Conservation (phyloP, 2,888 invertebrate species). For the Erebia aethiops region DNA sequence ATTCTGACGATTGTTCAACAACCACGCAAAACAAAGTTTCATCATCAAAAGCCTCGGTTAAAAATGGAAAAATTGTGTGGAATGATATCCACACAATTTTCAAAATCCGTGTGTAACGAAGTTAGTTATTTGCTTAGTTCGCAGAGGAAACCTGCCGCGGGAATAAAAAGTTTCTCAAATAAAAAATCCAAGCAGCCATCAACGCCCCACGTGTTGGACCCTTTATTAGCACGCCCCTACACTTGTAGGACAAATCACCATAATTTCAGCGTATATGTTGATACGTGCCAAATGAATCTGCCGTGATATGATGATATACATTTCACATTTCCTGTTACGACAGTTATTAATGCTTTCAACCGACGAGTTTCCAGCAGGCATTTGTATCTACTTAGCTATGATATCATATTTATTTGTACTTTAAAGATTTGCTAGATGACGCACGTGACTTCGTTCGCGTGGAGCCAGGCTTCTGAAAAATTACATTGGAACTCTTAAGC, state of each 20-base stretch:
- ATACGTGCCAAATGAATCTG: constrained; percentile 36
- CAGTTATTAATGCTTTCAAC: constrained; percentile 14
- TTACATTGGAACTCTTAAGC: too few relatives aligned
- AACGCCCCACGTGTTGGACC: constrained; percentile 63
- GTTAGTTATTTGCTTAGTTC: constrained; percentile 76
- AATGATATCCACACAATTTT: not conserved
- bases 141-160: constrained; percentile 76
- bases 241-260: constrained; percentile 43
- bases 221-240: constrained; percentile 54
- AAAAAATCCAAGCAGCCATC: constrained; percentile 67
- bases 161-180: constrained; percentile 77
- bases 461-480: too few relatives aligned
- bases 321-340: constrained; percentile 22
- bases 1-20: too few relatives aligned
- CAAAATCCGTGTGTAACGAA: constrained; percentile 48
- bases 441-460: too few relatives aligned
- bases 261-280: constrained; percentile 39
- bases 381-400: not conserved
- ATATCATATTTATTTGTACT: not conserved
- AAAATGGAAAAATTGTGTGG: not conserved
- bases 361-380: not conserved
- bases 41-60: not conserved
- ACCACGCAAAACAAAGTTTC: not conserved
- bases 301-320: constrained; percentile 18
- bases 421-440: too few relatives aligned